Percentiles rank a stretch among this genome's conserved stretches.
These are phyloP conservation scores for Sarcophaga carnaria DNA, from an alignment of 2,888 invertebrate species.

Conservation along the genomic window DNA sequence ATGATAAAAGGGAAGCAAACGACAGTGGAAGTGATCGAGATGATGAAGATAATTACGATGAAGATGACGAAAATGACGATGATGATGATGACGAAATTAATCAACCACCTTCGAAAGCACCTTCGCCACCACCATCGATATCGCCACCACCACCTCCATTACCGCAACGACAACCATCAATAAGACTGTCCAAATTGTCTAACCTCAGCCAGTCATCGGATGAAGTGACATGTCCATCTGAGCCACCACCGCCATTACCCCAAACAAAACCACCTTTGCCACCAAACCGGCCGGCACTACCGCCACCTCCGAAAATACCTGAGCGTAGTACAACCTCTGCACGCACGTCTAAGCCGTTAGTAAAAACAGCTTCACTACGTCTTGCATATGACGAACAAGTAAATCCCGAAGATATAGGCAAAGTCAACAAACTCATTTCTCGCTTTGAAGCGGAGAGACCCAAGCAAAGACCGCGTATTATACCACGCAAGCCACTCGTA, in stretches of 20 bases:
- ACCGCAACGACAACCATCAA: constrained; percentile 72
- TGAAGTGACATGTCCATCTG: constrained; percentile 72
- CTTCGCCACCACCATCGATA: constrained; percentile 73
- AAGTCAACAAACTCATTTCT: constrained; percentile 80
- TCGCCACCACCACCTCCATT: constrained; percentile 76
- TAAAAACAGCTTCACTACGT: constrained; percentile 79
- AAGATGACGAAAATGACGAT: constrained; percentile 66
- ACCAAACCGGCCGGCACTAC: constrained; percentile 61
- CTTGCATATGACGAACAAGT: constrained; percentile 79
- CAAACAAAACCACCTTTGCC: constrained; percentile 45
- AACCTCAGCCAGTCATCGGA: constrained; percentile 56
- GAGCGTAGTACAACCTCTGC: constrained; percentile 76
- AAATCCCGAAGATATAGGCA: constrained; percentile 78
- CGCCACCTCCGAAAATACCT: constrained; percentile 72
- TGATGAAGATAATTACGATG: constrained; percentile 56
- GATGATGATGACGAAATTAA: constrained; percentile 72
- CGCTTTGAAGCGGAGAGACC: constrained; percentile 75
- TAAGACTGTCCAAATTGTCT: constrained; percentile 35
- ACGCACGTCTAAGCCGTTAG: constrained; percentile 76
- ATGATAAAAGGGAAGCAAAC: constrained; percentile 20
- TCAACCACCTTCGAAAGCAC: constrained; percentile 74
- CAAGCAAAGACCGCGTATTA: constrained; percentile 69
- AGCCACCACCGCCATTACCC: constrained; percentile 72
- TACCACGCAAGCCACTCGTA: constrained; percentile 63
- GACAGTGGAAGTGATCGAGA: constrained; percentile 33